Evolutionary conservation across 1,140 invertebrate genomes (phyloP), one percentile per base, ranked within the genome.

Genomic region (Drosophila guanche): DNA sequence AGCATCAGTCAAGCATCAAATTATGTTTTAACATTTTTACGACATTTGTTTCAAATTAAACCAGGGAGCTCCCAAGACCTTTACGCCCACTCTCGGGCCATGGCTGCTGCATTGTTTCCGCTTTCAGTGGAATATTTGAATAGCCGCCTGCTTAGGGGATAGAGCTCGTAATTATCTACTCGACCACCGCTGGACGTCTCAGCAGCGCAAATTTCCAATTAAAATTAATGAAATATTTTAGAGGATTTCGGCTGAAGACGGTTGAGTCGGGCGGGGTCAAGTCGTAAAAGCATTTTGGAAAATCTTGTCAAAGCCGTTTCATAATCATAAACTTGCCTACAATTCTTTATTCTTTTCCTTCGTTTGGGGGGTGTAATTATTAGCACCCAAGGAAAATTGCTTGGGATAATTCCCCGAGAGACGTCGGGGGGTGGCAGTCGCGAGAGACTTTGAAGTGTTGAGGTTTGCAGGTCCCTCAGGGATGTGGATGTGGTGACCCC

Each of bases 211-310:
- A 81, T 86, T 86, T 86, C 81, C 83, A 86, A 86, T 86, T 86
- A 86, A 86, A 86, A 86, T 86, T 86, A 86, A 86, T 86, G 81
- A 86, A 86, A 86, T 84, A 84, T 86, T 77, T 78, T 70, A 81
- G 57, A 56, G 67, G 20, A 60, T 37, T 37, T 37, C 33, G 33
- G 48, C 56, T 50, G 29, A 6, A 14, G 41, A 53, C 47, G 29
- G 33, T 66, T 27, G 14, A 27, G 51, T 25, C 61, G 54, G 0
- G 16, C 16, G 16, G 16, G 62, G 77, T 85, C 79, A 85, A 86
- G 81, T 76, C 77, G 79, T 86, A 86, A 86, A 86, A 86, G 58
- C 83, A 65, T 86, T 85, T 88, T 72, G 23, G 57, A 63, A 77
- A 86, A 86, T 86, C 81, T 86, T 81, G 83, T 86, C 81, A 88